A percentile compares a stretch with the other conserved stretches of the same genome.
Evolutionary conservation across 2,797 vertebrate genomes (phyloP).

Genomic region (Coluber constrictor): DNA sequence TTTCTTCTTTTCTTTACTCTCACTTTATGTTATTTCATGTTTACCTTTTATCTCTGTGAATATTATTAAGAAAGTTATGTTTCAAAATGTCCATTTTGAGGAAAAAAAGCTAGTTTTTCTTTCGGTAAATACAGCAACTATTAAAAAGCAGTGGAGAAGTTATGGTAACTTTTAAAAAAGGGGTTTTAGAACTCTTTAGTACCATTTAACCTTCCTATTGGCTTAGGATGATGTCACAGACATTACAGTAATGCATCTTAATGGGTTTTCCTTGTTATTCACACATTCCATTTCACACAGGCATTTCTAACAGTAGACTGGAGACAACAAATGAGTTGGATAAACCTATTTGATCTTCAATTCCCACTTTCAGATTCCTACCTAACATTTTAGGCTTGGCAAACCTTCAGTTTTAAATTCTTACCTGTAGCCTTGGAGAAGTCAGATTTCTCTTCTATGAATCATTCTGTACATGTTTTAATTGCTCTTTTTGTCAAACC

Average conservation of each 20-base stretch:
- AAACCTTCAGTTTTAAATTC: conserved; percentile 44
- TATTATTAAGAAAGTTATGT: background rate
- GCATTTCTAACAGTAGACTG: conserved; percentile 30
- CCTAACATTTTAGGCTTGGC: conserved; percentile 51
- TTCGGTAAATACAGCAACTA: conserved; percentile 43
- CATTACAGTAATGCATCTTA: conserved; percentile 58
- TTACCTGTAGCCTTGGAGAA: conserved; percentile 18
- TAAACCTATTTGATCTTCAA: conserved; percentile 62
- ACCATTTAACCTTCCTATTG: conserved; percentile 41
- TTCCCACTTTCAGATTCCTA: conserved; percentile 54
- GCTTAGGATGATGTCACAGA: conserved; percentile 43
- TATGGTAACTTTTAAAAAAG: conserved; percentile 39
- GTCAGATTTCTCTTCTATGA: background rate
- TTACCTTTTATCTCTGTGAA: background rate
- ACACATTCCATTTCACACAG: conserved; percentile 56
- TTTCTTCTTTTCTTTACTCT: background rate
- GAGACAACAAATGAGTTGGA: conserved; percentile 61
- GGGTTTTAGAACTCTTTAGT: conserved; percentile 40
- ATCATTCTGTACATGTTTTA: background rate
- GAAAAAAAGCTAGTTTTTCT: background rate
- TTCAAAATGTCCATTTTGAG: background rate
- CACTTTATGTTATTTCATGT: background rate
- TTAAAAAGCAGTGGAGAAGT: conserved; percentile 33
- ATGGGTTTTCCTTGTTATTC: conserved; percentile 65
- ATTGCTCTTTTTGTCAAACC: background rate